Base-by-base conservation (phyloP, 92 coral and sea anemone genomes). In the Siderastrea siderea region DNA sequence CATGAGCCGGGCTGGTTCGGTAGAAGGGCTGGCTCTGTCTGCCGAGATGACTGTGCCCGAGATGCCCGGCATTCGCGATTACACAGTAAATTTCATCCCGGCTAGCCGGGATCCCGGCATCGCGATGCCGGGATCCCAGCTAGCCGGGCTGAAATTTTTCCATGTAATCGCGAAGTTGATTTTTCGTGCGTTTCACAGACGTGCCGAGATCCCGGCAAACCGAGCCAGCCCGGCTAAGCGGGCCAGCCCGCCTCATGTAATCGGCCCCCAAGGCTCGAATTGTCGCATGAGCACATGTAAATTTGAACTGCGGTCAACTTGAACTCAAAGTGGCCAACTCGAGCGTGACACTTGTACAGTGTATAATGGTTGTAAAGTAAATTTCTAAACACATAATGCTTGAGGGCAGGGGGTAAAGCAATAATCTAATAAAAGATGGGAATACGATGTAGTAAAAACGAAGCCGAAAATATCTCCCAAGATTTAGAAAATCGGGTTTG, bases 261-360 rank as follows among this genome's bases (percentile, higher is more conserved):
- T 26, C 38, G 38, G 38, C 38, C 38, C 38, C 38, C 0, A 26
- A 26, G 38, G 38, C 38, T 52, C 13, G 12, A 80, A 52, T 67
- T 45, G 70, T 63, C 19, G 44, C n/a, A 15, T 14, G 51, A 13
- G 68, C 38, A 26, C 38, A 26, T 26, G 38, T 58, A 77, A 45
- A 61, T 59, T 60, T 59, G 7, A 87, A 59, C 62, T 84, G 53
- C 19, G 2, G 14, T 43, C 66, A 51, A 54, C 49, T 58, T 19
- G 54, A 26, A 26, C 44, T 1, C n/a, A 44, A 5, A 44, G 63
- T 68, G 65, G 63, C 26, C 14, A 52, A 47, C 17, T 81, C 67
- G 73, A 81, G 66, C 86, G 86, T 82, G 69, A 82, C 77, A 81
- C 52, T 45, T 17, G 57, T 68, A 2, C 2, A 26, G 38, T 55